phyloP scores from a whole-genome alignment of 2,797 vertebrate genomes.

The Acestrorhynchus altus region DNA sequence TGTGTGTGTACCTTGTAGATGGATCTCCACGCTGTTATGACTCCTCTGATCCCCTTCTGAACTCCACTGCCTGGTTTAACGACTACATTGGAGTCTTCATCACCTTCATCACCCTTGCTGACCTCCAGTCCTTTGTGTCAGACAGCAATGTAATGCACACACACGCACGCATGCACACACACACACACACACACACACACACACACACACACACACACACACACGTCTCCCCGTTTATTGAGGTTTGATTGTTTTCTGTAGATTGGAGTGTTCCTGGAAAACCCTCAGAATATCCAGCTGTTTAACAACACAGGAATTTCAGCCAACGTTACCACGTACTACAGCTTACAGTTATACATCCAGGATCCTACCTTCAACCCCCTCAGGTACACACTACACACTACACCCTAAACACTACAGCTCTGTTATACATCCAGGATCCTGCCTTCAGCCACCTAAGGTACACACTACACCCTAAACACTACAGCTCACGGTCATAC shows the following conservation, averaged over 20 bases:
- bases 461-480: neutral
- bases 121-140: constrained; percentile 64
- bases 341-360: constrained; percentile 32
- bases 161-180: neutral
- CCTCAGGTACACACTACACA: neutral
- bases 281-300: constrained; percentile 70
- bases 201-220: constrained; percentile 8
- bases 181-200: neutral
- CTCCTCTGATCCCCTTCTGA: constrained; percentile 62
- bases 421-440: constrained; percentile 25
- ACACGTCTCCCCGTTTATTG: neutral
- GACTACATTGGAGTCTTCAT: constrained; percentile 69
- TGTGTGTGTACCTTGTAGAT: constrained; percentile 52
- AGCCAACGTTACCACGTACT: constrained; percentile 58
- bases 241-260: constrained; percentile 51
- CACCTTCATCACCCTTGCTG: constrained; percentile 62
- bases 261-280: constrained; percentile 60
- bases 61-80: constrained; percentile 73
- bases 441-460: neutral
- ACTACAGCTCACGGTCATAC: neutral
- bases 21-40: constrained; percentile 66
- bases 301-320: constrained; percentile 63
- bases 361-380: neutral
- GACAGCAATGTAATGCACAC: constrained; percentile 54
- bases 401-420: neutral